Conservation (phyloP, 2,888 invertebrate species). For the Acanthosepion pharaonis region DNA sequence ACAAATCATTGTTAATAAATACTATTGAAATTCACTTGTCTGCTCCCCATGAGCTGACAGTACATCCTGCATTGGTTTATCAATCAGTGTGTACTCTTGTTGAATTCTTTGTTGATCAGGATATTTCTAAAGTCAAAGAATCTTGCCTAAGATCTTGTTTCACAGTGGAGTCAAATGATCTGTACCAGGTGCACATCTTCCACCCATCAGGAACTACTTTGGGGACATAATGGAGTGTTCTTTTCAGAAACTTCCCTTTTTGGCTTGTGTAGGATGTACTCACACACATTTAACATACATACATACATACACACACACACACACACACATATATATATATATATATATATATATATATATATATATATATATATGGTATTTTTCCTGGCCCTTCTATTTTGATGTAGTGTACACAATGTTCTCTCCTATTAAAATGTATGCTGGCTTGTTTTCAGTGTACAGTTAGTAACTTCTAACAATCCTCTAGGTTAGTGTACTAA, state of each 20-base stretch:
- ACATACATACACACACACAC: background rate
- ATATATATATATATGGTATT: background rate
- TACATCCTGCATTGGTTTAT: background rate
- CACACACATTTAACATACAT: background rate
- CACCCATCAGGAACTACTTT: conserved; percentile 23
- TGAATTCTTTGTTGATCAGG: background rate
- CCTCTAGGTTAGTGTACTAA: too few relatives aligned
- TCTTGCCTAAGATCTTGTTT: conserved; percentile 23
- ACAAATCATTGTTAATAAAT: background rate
- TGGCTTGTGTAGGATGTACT: conserved; percentile 1
- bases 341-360: background rate
- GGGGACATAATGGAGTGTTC: background rate
- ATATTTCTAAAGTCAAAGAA: conserved; percentile 44
- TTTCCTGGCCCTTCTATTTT: background rate
- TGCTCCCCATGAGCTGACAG: background rate
- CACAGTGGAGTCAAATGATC: conserved; percentile 43
- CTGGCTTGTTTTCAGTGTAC: background rate
- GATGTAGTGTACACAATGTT: conserved; percentile 16
- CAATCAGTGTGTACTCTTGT: background rate
- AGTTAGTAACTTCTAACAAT: background rate
- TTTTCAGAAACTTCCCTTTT: background rate
- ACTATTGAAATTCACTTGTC: background rate
- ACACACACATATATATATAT: too few relatives aligned
- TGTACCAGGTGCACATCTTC: conserved; percentile 36
- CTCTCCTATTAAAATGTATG: background rate